Evolutionary conservation across 2,888 invertebrate species (phyloP), one percentile per base, ranked within the genome.

Genomic region (Diadromus collaris): DNA sequence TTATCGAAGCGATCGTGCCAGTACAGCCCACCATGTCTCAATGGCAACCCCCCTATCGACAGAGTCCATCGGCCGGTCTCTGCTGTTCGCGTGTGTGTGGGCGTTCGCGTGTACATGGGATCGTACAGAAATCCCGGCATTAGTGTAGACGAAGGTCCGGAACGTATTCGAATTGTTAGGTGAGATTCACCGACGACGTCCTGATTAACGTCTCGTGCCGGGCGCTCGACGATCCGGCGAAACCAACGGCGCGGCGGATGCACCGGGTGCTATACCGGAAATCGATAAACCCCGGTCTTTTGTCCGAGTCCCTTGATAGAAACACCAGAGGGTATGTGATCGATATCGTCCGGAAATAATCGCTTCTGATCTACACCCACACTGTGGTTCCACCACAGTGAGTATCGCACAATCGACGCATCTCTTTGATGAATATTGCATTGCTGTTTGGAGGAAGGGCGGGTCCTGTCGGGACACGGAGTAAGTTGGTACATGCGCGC

Each of bases 231-330:
- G 29, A 58, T 65, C 72, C 75, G 64, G 72, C 46, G 69, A 68
- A 79, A 63, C 63, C 70, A 70, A 69, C 51, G 60, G 56, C 60
- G 29, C 60, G 29, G 67, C 56, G 16, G 21, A 38, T 16, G 61
- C 34, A n/a, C 29, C 27, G 44, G 44, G 51, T 70, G 51, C 79
- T 63, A 75, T 58, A n/a, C 41, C 63, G 70, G 32, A 71, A 75
- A 78, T 79, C 75, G 75, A 79, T 79, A 79, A 76, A 56, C 75
- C 61, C 75, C 68, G 71, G 56, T 38, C 71, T 76, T 79, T 79
- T 71, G 75, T 79, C 68, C 34, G n/a, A 60, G 44, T 16, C 38
- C 44, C 48, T 63, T 72, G 75, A 76, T 72, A 41, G 61, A 41
- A 56, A 54, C 60, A 60, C 54, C 54, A 19, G 16, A 46, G 60